Conservation (phyloP, 2,113 vertebrate species). For the Mustela nigripes region DNA sequence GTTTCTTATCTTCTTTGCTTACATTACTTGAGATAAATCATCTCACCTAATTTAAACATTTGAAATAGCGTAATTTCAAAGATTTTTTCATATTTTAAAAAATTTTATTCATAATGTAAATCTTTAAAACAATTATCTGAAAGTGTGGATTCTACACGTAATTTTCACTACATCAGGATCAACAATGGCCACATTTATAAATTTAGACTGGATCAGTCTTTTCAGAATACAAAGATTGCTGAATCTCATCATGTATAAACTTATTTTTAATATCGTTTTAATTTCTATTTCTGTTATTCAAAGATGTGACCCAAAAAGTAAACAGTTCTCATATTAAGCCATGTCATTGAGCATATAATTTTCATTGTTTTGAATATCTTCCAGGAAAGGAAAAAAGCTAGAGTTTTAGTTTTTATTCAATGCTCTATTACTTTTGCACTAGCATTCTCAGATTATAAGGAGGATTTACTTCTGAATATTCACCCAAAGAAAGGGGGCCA, state of each 20-base stretch:
- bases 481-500: background rate
- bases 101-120: background rate
- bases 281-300: constrained; percentile 37
- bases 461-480: background rate
- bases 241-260: background rate
- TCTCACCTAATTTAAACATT: constrained; percentile 33
- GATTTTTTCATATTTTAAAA: background rate
- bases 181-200: background rate
- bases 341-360: background rate
- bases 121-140: background rate
- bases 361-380: background rate
- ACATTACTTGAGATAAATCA: background rate
- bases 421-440: background rate
- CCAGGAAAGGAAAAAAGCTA: constrained; percentile 1
- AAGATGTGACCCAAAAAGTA: background rate
- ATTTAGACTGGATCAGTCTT: background rate
- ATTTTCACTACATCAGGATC: background rate
- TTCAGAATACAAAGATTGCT: background rate
- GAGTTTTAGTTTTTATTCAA: background rate
- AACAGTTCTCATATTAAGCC: background rate
- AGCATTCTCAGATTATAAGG: background rate
- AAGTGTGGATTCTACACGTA: background rate
- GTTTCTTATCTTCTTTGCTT: background rate
- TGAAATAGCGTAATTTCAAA: constrained; percentile 9
- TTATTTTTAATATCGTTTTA: background rate